A percentile compares a stretch with the other conserved stretches of the same genome.
Evolutionary conservation across 2,113 vertebrate genomes (phyloP).

Genomic region (Manacus vitellinus): DNA sequence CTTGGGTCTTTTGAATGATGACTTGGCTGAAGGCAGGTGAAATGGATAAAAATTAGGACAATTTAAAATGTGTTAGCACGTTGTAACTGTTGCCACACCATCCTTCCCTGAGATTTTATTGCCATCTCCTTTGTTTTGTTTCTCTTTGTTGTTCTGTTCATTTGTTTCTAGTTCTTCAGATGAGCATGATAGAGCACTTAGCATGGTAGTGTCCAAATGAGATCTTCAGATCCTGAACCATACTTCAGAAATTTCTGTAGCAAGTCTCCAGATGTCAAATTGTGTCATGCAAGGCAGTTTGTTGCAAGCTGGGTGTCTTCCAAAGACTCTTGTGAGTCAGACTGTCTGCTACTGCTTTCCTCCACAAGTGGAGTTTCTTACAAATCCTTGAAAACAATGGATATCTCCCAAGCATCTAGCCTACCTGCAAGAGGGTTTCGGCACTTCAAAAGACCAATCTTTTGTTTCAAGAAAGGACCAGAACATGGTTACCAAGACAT

Average conservation of each 20-base stretch:
- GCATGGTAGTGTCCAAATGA: neutral
- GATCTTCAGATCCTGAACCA: neutral
- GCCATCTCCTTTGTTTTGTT: neutral
- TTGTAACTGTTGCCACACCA: neutral
- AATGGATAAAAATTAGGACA: neutral
- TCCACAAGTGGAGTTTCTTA: neutral
- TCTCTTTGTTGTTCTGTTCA: neutral
- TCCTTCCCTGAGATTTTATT: neutral
- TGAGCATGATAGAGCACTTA: neutral
- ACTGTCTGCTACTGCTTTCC: neutral
- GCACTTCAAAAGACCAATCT: neutral
- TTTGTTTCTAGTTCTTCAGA: neutral
- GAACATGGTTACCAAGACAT: neutral
- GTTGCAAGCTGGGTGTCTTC: neutral
- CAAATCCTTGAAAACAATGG: neutral
- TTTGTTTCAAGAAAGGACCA: neutral
- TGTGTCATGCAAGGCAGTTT: neutral
- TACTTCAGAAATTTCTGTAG: neutral
- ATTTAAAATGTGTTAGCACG: neutral
- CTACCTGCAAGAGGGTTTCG: neutral
- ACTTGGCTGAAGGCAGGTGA: neutral
- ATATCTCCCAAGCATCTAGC: neutral
- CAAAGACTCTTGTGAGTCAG: neutral
- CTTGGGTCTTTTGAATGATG: neutral
- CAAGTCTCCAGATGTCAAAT: neutral